These are phyloP conservation scores for Parasteatoda lunata DNA, from an alignment of 2,888 invertebrate species.

Conservation along the genomic window DNA sequence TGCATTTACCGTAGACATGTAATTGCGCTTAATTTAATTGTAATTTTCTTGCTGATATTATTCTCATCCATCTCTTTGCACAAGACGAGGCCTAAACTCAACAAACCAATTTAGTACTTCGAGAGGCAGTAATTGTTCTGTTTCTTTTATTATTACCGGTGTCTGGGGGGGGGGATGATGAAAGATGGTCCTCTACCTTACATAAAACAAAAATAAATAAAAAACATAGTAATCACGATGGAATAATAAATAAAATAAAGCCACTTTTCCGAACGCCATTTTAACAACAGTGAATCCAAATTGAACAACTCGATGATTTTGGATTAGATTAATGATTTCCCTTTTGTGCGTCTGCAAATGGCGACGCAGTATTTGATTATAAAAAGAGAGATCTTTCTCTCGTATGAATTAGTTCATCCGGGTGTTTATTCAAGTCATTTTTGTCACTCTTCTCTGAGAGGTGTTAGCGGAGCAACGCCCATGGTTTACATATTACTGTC, in stretches of 20 bases:
- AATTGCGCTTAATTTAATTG: conserved; percentile 67
- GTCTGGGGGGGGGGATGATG: conserved; percentile 33
- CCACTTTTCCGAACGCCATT: conserved; percentile 38
- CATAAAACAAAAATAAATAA: conserved; percentile 19
- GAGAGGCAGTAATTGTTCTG: conserved; percentile 46
- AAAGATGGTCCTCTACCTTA: conserved; percentile 39
- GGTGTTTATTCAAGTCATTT: no score
- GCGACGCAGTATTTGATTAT: no score
- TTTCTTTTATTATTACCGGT: conserved; percentile 38
- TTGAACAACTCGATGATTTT: conserved; percentile 24
- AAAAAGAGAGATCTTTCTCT: no score
- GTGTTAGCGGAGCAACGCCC: no score
- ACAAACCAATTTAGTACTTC: conserved; percentile 55
- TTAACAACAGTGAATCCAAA: conserved; percentile 33
- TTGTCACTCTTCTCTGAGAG: no score
- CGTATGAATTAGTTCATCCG: no score
- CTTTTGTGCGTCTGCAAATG: no score
- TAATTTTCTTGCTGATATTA: conserved; percentile 32
- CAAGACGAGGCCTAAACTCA: conserved; percentile 12
- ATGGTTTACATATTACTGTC: no score
- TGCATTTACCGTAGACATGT: conserved; percentile 55
- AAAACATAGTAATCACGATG: conserved; percentile 44
- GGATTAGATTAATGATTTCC: conserved; percentile 50
- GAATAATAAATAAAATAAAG: conserved; percentile 54
- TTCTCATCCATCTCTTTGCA: conserved; percentile 27